Base-by-base conservation (phyloP, 2,113 vertebrate genomes). In the Speoplatyrhinus poulsoni region DNA sequence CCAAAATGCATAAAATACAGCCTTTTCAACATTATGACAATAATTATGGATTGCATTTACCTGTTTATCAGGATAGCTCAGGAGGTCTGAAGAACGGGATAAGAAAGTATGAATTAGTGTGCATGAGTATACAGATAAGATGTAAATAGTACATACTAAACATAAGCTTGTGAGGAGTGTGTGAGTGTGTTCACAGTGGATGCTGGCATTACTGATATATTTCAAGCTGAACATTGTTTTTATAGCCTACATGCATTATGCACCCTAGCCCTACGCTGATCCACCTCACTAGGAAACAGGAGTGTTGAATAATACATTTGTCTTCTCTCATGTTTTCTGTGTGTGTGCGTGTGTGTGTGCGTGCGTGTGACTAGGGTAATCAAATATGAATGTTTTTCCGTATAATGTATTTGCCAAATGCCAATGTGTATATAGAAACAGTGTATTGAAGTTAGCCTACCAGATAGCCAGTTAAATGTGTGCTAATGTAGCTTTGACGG, bases 221-320 rank as follows among this genome's bases (percentile, higher is more conserved):
- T 69, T 60, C 56, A 69, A 60, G 9, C 15, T 17, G 47, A 59
- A 33, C 41, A 26, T 12, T n/a, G 12, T 66, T 81, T 65, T 57
- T 36, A 59, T 65, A 63, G 70, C 0, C 69, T 33, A 46, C 47
- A 76, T 83, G 72, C 41, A 82, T 84, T 73, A 88, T 84, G 64
- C 68, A 77, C 69, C 53, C 8, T 9, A 50, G 63, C 48, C 64
- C 63, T 32, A 7, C 13, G 17, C 48, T 10, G 12, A n/a, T 9
- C 53, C 54, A 47, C 73, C 65, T 81, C 62, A 53, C 70, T 77
- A 72, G 59, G 71, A 82, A 55, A 81, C 59, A 59, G 48, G 55
- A 41, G 3, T 62, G 62, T 67, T 89, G 41, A 86, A 88, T 86
- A 82, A 87, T 87, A 12, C 36, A 84, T 84, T 58, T 72, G 65